Conservation (phyloP, 1,140 invertebrate genomes). For the Formica selysi region DNA sequence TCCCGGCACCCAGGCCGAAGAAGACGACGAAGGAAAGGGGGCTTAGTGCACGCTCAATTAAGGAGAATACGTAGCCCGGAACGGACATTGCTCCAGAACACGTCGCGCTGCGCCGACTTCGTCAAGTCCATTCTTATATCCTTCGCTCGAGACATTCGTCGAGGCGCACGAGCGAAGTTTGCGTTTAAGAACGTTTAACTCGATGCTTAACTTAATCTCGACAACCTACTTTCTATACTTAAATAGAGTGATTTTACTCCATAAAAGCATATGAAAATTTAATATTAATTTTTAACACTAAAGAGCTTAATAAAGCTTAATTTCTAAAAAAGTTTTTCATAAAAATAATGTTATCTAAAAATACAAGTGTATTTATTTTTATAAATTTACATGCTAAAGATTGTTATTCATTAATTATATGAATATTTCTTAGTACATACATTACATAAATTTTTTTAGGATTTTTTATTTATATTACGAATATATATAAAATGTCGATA, state of each 20-base stretch:
- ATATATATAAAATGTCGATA: no score
- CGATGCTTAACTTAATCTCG: conserved; percentile 1
- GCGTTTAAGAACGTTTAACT: conserved; percentile 30
- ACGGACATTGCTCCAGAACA: conserved; percentile 83
- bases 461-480: neutral
- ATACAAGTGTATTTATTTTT: neutral
- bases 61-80: conserved; percentile 81
- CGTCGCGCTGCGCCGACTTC: conserved; percentile 69
- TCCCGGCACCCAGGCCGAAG: neutral
- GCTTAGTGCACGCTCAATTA: conserved; percentile 82
- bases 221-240: neutral
- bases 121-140: conserved; percentile 59
- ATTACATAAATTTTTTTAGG: neutral
- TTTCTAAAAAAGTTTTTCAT: neutral
- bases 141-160: conserved; percentile 27
- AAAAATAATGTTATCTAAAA: neutral
- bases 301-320: neutral
- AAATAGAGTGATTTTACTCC: neutral
- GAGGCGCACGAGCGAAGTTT: neutral
- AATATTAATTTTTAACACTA: conserved; percentile 11
- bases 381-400: neutral
- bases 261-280: neutral
- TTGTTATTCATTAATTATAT: neutral
- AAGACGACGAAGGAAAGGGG: conserved; percentile 26
- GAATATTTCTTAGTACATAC: neutral